phyloP scores from a whole-genome alignment of 2,888 invertebrate species.

The Camptogramma bilineatum region DNA sequence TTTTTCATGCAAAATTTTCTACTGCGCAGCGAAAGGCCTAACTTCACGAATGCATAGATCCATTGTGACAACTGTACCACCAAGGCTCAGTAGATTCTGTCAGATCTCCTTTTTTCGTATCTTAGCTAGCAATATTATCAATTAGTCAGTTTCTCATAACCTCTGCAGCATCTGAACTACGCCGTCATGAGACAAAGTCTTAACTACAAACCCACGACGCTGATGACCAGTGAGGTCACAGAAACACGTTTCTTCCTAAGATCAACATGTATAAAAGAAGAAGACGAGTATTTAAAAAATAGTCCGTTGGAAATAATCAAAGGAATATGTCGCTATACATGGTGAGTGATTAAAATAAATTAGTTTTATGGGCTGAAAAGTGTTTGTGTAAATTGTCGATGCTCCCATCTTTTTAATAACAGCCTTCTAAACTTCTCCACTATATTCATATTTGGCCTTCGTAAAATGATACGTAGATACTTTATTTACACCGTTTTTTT shows the following conservation, averaged over 20 bases:
- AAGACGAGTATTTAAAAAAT: constrained; percentile 17
- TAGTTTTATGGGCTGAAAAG: background rate
- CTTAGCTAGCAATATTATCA: background rate
- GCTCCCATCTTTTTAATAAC: too few relatives aligned
- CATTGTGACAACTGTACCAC: too few relatives aligned
- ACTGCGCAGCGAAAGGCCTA: too few relatives aligned
- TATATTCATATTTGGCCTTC: too few relatives aligned
- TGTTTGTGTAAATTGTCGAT: too few relatives aligned
- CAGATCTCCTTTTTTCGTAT: too few relatives aligned
- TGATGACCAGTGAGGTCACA: constrained; percentile 39
- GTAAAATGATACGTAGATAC: too few relatives aligned
- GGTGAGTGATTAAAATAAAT: constrained; percentile 46
- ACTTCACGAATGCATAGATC: too few relatives aligned
- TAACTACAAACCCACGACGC: constrained; percentile 3
- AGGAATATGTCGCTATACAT: constrained; percentile 49
- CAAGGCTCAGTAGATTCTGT: too few relatives aligned
- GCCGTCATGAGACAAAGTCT: background rate
- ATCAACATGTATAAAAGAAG: constrained; percentile 40
- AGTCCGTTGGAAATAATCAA: constrained; percentile 39
- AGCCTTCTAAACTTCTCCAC: too few relatives aligned
- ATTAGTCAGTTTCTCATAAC: background rate
- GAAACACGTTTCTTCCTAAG: constrained; percentile 27
- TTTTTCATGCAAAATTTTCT: too few relatives aligned
- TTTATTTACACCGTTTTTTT: too few relatives aligned
- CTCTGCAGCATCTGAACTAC: background rate